Conservation (phyloP, 2,797 vertebrate genomes). For the Brachymystax lenok region DNA sequence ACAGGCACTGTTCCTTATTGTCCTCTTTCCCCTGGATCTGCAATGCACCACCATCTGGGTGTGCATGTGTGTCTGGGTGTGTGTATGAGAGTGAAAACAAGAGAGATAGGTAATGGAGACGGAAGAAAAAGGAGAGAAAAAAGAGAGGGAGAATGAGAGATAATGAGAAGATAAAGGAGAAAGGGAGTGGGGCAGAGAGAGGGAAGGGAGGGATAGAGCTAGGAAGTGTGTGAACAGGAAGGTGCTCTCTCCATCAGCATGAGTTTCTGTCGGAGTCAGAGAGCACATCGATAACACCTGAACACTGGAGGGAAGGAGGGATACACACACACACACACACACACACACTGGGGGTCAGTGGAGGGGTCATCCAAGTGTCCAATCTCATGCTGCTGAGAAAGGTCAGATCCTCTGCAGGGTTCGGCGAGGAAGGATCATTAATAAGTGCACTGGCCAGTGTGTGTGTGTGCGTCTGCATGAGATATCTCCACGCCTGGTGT, state of each 20-base stretch:
- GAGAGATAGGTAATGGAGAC: neutral
- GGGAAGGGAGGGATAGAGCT: neutral
- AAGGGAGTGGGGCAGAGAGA: neutral
- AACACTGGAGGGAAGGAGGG: neutral
- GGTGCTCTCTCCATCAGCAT: neutral
- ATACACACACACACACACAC: neutral
- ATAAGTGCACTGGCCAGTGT: neutral
- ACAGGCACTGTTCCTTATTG: conserved; percentile 26
- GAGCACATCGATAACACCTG: neutral
- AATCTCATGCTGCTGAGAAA: conserved; percentile 10
- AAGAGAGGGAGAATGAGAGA: neutral
- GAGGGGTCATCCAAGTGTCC: conserved; percentile 6
- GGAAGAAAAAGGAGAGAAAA: neutral
- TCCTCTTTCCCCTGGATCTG: conserved; percentile 24
- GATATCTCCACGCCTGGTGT: neutral
- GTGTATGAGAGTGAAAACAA: neutral
- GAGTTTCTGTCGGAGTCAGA: conserved; percentile 5
- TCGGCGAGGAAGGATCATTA: neutral
- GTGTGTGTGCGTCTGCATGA: neutral
- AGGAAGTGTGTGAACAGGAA: neutral
- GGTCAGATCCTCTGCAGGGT: neutral
- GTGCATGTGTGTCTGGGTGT: neutral
- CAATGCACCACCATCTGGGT: conserved; percentile 25
- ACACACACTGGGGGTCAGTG: neutral
- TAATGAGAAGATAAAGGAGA: neutral